Evolutionary conservation across 2,797 vertebrate species (phyloP), one percentile per base, ranked within the genome.

Genomic region (Sebastolobus altivelis): DNA sequence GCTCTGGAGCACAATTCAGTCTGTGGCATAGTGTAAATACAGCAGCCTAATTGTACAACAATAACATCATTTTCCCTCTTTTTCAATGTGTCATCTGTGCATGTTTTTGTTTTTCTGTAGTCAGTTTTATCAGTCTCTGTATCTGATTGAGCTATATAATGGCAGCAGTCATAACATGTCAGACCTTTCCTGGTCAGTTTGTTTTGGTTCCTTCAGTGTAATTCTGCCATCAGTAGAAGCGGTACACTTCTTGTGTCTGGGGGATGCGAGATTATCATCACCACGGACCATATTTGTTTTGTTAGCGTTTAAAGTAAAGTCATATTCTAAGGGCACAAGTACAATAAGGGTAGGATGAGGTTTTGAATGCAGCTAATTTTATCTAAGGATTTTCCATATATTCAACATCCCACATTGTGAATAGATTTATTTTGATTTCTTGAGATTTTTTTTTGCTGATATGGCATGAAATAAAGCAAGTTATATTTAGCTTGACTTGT

Each of bases 121-220:
- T 82, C 86, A 87, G 78, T 88, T 91, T 88, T 90, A 91, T 93
- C 90, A 87, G 81, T 80, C 81, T 31, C 78, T 90, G 66, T 94
- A 94, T 96, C 95, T 95, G 93, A 95, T 95, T 88, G 86, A 90
- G 83, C 90, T 76, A 87, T 88, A 93, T 94, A 95, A 95, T 94
- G 87, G 90, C 88, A 89, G 92, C 87, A 96, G 95, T 95, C 95
- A 96, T 93, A 96, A 96, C 95, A 96, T 96, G 95, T 95, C 96
- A 96, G 84, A 74, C 81, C 71, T 91, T 94, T 96, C 94, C 95
- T 92, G 92, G 81, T 90, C 73, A 66, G 74, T 89, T 87, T 96
- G 95, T 95, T 95, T 94, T 91, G 87, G 84, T 95, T 95, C 88
- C 87, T 91, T 88, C 88, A 68, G 82, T 87, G 62, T 86, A 86